phyloP scores from a whole-genome alignment of 2,797 vertebrate genomes.

The Capromys pilorides region DNA sequence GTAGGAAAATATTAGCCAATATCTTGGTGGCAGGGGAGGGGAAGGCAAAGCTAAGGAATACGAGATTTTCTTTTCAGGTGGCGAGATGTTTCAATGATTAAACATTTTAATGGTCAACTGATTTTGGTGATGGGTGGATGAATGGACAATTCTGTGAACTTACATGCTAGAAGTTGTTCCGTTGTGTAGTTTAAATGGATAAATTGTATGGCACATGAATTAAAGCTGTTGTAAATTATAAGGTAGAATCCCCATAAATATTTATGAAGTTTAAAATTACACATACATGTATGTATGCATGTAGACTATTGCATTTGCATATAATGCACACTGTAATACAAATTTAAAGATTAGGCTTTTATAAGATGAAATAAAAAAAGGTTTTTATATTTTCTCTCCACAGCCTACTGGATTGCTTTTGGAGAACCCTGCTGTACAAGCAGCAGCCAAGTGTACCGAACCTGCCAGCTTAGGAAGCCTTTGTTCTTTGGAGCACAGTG shows the following conservation, averaged over 20 bases:
- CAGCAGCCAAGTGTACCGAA: no score
- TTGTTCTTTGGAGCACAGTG: no score
- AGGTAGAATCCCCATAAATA: background rate
- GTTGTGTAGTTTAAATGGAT: background rate
- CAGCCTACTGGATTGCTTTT: background rate
- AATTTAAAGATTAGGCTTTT: background rate
- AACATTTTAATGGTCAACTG: background rate
- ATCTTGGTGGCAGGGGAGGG: background rate
- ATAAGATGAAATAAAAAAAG: background rate
- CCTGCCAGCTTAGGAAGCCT: background rate
- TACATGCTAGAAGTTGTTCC: background rate
- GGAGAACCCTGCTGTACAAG: background rate
- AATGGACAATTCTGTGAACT: background rate
- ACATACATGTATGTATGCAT: background rate
- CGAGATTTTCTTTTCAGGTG: background rate
- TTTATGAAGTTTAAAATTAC: slow-evolving; percentile 16
- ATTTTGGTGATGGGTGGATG: background rate
- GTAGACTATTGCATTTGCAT: background rate
- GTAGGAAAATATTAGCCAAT: background rate
- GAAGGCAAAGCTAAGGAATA: fast-evolving
- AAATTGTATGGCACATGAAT: background rate
- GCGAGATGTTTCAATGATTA: background rate
- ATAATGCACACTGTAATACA: background rate
- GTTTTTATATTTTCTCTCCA: background rate
- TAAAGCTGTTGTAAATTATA: background rate